Conservation (phyloP, 2,797 vertebrate species). For the Eulemur rubriventer region DNA sequence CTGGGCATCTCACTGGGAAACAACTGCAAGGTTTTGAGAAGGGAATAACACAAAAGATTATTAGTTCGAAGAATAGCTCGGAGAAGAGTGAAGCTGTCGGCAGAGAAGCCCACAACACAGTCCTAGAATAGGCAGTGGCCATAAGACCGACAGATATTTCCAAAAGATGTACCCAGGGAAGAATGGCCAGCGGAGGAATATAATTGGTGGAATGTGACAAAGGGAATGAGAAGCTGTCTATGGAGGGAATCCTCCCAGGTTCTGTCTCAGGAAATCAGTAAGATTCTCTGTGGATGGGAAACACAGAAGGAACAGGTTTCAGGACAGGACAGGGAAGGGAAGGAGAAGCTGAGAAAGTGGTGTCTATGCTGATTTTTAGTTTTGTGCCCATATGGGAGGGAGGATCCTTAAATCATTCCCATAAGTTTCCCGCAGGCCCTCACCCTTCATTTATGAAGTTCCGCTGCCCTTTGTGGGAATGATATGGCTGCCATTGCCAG, state of each 20-base stretch:
- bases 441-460: background rate
- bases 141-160: background rate
- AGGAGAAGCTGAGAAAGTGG: background rate
- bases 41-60: background rate
- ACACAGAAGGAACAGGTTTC: background rate
- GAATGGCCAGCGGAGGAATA: background rate
- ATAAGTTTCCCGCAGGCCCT: fast-evolving
- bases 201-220: fast-evolving
- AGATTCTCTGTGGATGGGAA: background rate
- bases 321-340: background rate
- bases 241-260: background rate
- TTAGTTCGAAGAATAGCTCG: background rate
- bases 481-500: too few relatives aligned
- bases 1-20: fast-evolving
- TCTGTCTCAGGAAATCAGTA: background rate
- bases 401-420: background rate
- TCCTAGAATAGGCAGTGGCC: fast-evolving
- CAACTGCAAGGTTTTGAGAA: background rate
- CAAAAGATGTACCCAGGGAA: background rate
- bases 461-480: background rate
- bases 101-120: background rate
- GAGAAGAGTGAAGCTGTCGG: background rate
- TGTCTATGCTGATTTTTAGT: background rate
- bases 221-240: background rate
- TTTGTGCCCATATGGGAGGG: background rate